Evolutionary conservation across 2,797 vertebrate genomes (phyloP).

Genomic region (Brotula barbata): DNA sequence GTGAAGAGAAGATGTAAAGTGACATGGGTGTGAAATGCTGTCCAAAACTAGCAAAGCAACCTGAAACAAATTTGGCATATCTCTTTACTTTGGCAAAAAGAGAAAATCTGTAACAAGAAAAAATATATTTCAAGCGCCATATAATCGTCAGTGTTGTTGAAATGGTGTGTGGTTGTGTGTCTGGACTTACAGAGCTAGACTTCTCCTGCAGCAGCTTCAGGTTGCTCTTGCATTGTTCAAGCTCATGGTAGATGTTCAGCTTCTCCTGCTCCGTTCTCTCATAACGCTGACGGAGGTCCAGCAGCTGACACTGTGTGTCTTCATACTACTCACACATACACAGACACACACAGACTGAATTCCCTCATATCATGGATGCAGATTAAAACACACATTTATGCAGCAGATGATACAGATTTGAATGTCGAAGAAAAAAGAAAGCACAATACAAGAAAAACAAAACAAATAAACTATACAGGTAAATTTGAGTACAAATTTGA

Average conservation of each 20-base stretch:
- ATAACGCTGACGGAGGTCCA: slow-evolving; percentile 89
- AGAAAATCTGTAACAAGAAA: background rate
- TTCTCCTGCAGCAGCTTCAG: slow-evolving; percentile 96
- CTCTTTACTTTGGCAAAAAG: slow-evolving; percentile 6
- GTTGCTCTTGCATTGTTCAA: slow-evolving; percentile 92
- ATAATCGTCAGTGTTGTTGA: background rate
- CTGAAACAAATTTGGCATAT: background rate
- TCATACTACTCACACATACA: slow-evolving; percentile 82
- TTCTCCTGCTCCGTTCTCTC: slow-evolving; percentile 94
- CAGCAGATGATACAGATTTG: too few species aligned
- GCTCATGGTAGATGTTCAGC: slow-evolving; percentile 88
- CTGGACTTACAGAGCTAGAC: slow-evolving; percentile 87
- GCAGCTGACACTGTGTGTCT: slow-evolving; percentile 89
- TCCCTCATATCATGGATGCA: background rate
- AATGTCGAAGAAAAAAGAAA: too few species aligned
- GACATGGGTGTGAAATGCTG: background rate
- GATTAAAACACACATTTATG: too few species aligned
- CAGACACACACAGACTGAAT: slow-evolving; percentile 17
- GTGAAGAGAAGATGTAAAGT: slow-evolving; percentile 9
- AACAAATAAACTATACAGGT: too few species aligned
- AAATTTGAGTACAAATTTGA: too few species aligned
- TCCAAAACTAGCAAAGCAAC: background rate
- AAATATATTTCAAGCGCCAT: too few species aligned
- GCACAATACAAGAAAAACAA: too few species aligned
- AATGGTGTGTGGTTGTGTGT: slow-evolving; percentile 6